Evolutionary conservation across 1,140 invertebrate genomes (phyloP), one percentile per base, ranked within the genome.

Genomic region (Drosophila lacteicornis): DNA sequence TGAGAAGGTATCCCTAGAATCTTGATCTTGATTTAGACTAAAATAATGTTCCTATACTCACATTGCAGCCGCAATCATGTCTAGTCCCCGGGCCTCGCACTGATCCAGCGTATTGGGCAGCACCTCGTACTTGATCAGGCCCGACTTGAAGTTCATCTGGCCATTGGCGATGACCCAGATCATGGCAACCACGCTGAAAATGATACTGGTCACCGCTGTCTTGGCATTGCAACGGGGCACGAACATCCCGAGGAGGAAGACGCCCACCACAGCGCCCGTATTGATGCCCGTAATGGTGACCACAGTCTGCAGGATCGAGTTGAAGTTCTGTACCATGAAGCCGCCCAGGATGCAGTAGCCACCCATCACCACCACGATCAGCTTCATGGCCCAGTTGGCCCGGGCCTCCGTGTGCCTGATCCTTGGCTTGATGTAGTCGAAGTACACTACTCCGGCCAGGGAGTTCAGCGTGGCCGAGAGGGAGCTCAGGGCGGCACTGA

Each of bases 101-200:
- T 94, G 94, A 22, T 95, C 94, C 7, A 95, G 82, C 0, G 93
- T 94, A 2, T 95, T 91, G 0, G 94, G 93, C 78, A 94, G 94
- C 2, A 93, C 91, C 4, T 2, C 93, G 88, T 91, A 95, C 94
- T 27, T 71, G 69, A 84, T 96, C 93, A 65, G 80, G 0, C 95
- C 95, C 2, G 90, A 92, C 4, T 94, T 94, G 50, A 96, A 94
- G 36, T 95, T 94, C 12, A 95, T 93, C 87, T 97, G 96, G 1
- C 95, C 95, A 5, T 96, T 96, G 30, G 96, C 93, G 4, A 96
- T 96, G 25, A 98, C 95, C 96, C 96, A 97, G n/a, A 96, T 94
- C 74, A 96, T 95, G 15, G 96, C 92, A 4, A 93, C 82, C 4
- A 97, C 91, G 67, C 96, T 95, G 25, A 94, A 84, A 0, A 96